These are phyloP conservation scores for Gulo gulo DNA, from an alignment of 2,113 vertebrate genomes.

Conservation along the genomic window DNA sequence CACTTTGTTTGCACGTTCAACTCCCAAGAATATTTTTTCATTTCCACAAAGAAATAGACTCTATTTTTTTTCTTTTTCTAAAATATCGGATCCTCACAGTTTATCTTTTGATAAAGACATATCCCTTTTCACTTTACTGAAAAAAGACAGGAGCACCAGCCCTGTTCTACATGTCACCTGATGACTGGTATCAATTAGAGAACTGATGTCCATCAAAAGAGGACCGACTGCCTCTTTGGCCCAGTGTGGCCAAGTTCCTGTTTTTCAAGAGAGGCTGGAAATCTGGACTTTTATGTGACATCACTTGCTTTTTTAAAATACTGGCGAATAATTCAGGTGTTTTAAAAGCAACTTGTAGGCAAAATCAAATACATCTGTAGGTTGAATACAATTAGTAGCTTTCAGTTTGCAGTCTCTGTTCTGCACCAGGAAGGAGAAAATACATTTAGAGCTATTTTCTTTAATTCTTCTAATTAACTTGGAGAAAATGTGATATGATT, in stretches of 20 bases:
- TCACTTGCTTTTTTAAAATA: background rate
- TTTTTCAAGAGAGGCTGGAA: background rate
- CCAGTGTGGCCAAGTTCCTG: background rate
- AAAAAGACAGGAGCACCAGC: background rate
- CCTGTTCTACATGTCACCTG: background rate
- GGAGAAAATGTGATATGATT: slow-evolving; percentile 8
- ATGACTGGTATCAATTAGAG: too few relatives aligned
- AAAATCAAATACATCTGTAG: background rate
- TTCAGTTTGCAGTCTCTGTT: background rate
- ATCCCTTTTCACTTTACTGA: background rate
- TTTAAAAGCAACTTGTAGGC: background rate
- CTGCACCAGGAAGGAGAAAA: background rate
- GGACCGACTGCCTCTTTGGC: background rate
- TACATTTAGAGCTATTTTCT: background rate
- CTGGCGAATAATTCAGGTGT: background rate
- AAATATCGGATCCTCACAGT: background rate
- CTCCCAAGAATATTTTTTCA: background rate
- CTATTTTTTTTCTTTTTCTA: background rate
- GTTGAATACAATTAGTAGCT: background rate
- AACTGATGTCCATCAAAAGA: background rate
- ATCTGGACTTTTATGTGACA: background rate
- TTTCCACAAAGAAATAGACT: background rate
- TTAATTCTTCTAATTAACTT: background rate
- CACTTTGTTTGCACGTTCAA: background rate
- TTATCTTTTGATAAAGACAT: background rate